Conservation (phyloP, 2,888 invertebrate species). For the Drosophila ustulata region DNA sequence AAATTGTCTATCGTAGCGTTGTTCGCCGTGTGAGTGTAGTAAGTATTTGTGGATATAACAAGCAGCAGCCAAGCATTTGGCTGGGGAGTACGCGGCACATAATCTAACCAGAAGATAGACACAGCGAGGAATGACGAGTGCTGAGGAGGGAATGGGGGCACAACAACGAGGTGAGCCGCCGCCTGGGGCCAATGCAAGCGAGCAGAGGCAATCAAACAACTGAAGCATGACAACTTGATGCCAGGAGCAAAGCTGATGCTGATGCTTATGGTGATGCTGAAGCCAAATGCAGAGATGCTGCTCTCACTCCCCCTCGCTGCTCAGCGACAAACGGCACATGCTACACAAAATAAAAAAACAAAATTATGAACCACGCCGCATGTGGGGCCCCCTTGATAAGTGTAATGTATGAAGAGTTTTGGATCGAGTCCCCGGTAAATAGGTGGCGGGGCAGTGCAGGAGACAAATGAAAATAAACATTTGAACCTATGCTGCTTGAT, state of each 20-base stretch:
- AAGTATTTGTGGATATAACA: constrained; percentile 46
- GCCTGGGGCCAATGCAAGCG: constrained; percentile 71
- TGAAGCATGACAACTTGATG: constrained; percentile 79
- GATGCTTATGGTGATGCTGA: constrained; percentile 39
- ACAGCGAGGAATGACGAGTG: not conserved
- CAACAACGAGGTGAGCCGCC: constrained; percentile 57
- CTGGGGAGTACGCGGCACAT: constrained; percentile 63
- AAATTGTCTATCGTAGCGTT: constrained; percentile 64
- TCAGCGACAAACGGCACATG: constrained; percentile 70
- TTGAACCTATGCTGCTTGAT: constrained; percentile 48
- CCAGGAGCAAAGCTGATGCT: constrained; percentile 58
- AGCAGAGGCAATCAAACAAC: constrained; percentile 79
- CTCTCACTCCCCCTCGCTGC: not conserved
- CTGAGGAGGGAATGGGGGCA: not conserved
- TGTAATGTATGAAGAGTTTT: constrained; percentile 47
- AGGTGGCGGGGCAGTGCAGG: not conserved
- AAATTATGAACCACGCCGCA: constrained; percentile 72
- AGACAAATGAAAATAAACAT: constrained; percentile 72
- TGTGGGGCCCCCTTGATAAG: constrained; percentile 54
- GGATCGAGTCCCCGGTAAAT: constrained; percentile 24
- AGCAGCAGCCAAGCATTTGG: constrained; percentile 31
- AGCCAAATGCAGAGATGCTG: constrained; percentile 50
- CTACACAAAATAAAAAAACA: constrained; percentile 79
- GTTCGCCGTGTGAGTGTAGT: constrained; percentile 8
- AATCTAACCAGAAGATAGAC: constrained; percentile 32